A percentile compares a stretch with the other conserved stretches of the same genome.
These are phyloP conservation scores for Spea hammondii DNA, from an alignment of 2,797 vertebrate genomes.

Conservation along the genomic window DNA sequence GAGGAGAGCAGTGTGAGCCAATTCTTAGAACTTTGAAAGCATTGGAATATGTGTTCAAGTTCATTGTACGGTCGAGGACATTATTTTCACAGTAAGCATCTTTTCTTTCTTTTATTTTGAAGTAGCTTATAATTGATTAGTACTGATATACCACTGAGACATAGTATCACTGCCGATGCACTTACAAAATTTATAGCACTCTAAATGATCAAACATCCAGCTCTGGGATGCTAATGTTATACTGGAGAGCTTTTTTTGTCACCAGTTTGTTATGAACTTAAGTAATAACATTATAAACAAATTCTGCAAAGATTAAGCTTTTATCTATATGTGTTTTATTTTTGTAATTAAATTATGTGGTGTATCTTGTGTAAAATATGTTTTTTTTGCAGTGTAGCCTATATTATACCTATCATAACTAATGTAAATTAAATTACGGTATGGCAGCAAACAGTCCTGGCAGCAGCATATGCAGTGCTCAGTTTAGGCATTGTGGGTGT, in stretches of 20 bases:
- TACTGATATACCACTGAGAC: constrained; percentile 34
- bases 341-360: not conserved
- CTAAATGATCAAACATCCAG: constrained; percentile 28
- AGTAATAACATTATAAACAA: not conserved
- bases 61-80: constrained; percentile 94
- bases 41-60: constrained; percentile 97
- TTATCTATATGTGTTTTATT: not conserved
- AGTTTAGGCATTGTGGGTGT: no score
- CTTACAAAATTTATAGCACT: not conserved
- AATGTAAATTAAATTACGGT: no score
- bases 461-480: no score
- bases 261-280: constrained; percentile 19
- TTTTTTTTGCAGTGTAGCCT: no score
- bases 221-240: constrained; percentile 37
- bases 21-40: constrained; percentile 94
- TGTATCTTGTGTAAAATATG: not conserved
- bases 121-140: constrained; percentile 52
- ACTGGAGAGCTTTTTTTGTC: constrained; percentile 1
- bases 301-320: not conserved
- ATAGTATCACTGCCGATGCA: constrained; percentile 28
- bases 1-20: constrained; percentile 90
- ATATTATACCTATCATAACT: no score
- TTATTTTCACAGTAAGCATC: constrained; percentile 96
- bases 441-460: no score
- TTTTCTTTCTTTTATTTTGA: constrained; percentile 16